These are phyloP conservation scores for Chroicocephalus ridibundus DNA, from an alignment of 2,113 vertebrate genomes.

Conservation along the genomic window DNA sequence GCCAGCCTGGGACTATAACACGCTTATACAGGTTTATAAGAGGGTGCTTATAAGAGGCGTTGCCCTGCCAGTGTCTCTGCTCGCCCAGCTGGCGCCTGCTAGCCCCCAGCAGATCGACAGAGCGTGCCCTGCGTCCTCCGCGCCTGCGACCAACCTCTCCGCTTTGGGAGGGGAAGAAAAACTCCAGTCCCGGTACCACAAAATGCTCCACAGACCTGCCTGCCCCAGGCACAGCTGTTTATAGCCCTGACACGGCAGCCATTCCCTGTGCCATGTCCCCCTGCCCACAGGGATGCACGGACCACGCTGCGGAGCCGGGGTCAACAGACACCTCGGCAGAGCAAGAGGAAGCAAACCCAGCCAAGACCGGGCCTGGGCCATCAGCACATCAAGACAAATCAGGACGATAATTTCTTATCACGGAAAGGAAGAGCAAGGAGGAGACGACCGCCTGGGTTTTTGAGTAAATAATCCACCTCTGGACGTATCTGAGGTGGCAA, in stretches of 20 bases:
- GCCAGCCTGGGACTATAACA: fast-evolving
- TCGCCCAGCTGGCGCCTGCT: fast-evolving
- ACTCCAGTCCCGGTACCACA: background rate
- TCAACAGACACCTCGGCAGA: background rate
- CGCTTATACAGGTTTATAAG: fast-evolving
- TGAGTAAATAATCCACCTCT: background rate
- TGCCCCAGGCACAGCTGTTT: background rate
- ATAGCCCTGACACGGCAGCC: background rate
- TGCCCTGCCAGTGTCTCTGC: background rate
- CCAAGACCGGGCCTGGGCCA: background rate
- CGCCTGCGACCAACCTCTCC: background rate
- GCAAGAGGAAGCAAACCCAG: background rate
- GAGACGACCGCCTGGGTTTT: background rate
- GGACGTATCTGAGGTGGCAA: fast-evolving
- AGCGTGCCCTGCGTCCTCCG: fast-evolving
- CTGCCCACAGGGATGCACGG: fast-evolving
- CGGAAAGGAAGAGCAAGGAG: background rate
- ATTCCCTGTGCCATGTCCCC: background rate
- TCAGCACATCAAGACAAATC: background rate
- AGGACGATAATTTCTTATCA: background rate
- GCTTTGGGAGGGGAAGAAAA: background rate
- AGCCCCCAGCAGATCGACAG: background rate
- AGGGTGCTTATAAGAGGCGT: no score
- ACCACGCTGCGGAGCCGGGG: background rate
- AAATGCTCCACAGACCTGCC: background rate